These are phyloP conservation scores for Ictalurus furcatus DNA, from an alignment of 2,113 vertebrate genomes.

Conservation along the genomic window DNA sequence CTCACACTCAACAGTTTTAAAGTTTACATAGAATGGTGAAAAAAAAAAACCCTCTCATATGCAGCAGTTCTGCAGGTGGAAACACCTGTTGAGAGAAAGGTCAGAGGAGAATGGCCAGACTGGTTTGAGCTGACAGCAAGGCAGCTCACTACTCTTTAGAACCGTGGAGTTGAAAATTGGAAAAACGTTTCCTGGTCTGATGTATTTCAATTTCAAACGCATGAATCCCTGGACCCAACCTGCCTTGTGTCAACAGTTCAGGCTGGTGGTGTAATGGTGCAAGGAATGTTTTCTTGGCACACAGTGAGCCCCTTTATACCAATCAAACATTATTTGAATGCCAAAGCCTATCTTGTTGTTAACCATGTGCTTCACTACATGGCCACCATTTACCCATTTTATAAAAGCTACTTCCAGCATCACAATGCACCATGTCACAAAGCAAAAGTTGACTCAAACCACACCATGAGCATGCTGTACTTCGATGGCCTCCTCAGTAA, in stretches of 20 bases:
- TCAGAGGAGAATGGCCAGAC: neutral
- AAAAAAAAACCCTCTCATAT: neutral
- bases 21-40: neutral
- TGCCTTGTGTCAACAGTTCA: neutral
- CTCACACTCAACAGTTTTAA: neutral
- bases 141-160: neutral
- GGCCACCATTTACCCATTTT: neutral
- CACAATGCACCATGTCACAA: neutral
- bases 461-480: too few species aligned
- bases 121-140: neutral
- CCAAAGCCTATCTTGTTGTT: neutral
- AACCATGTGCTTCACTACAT: too few species aligned
- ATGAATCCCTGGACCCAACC: neutral
- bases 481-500: neutral
- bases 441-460: neutral
- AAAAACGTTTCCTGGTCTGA: neutral
- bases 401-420: neutral
- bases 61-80: neutral
- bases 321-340: neutral
- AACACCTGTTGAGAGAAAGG: neutral
- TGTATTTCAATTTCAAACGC: neutral
- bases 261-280: neutral
- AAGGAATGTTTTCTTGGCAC: neutral
- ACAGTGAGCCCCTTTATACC: neutral
- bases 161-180: neutral